These are phyloP conservation scores for Orthosia cruda DNA, from an alignment of 2,888 invertebrate genomes.

Conservation along the genomic window DNA sequence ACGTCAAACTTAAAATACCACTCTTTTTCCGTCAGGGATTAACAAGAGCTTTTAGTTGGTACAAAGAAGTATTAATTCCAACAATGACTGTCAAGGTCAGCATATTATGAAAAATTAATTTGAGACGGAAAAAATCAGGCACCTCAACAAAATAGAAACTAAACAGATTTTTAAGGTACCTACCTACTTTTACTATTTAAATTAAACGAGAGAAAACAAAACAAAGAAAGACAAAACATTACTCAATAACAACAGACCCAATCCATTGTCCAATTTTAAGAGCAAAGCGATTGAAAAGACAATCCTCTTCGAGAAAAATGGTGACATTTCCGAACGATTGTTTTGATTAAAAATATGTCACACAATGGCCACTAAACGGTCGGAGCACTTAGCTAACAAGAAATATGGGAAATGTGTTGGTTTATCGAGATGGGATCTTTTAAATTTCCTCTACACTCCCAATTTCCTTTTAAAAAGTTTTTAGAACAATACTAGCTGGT, in stretches of 20 bases:
- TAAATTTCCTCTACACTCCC: background rate
- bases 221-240: background rate
- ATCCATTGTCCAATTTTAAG: slow-evolving; percentile 27
- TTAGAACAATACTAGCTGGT: slow-evolving; percentile 20
- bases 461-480: background rate
- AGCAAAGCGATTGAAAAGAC: slow-evolving; percentile 22
- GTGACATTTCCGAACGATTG: slow-evolving; percentile 33
- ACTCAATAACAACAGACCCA: slow-evolving; percentile 12
- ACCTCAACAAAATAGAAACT: background rate
- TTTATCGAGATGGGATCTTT: background rate
- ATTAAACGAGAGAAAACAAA: background rate
- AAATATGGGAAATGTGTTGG: slow-evolving; percentile 23
- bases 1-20: too few species aligned
- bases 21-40: too few species aligned
- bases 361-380: slow-evolving; percentile 29
- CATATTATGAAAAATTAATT: too few species aligned
- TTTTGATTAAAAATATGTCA: slow-evolving; percentile 60
- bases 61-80: too few species aligned
- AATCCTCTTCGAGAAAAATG: slow-evolving; percentile 27
- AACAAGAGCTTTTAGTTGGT: too few species aligned
- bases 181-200: background rate
- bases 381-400: slow-evolving; percentile 49
- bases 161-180: background rate
- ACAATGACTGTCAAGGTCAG: too few species aligned
- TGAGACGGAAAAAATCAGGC: too few species aligned